Percentiles rank a stretch among this genome's conserved stretches.
These are phyloP conservation scores for Tetramorium simillimum DNA, from an alignment of 1,140 invertebrate species.

Conservation along the genomic window DNA sequence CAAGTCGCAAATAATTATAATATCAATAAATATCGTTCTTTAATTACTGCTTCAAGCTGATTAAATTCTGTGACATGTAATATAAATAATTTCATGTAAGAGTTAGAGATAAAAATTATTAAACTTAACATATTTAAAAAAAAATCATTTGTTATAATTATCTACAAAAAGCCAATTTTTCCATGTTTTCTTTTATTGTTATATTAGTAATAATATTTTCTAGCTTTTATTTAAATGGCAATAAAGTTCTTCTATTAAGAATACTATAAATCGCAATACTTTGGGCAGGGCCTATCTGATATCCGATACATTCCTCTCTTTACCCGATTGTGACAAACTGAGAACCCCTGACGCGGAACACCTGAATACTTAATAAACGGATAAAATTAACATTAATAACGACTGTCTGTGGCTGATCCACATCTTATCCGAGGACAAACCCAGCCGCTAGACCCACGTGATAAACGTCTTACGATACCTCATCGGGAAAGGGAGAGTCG, in stretches of 20 bases:
- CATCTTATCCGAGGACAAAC: constrained; percentile 83
- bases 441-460: constrained; percentile 79
- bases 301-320: constrained; percentile 8
- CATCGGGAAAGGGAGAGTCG: constrained; percentile 36
- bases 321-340: constrained; percentile 65
- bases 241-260: neutral
- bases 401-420: constrained; percentile 83
- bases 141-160: neutral
- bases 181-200: neutral
- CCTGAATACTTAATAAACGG: constrained; percentile 86
- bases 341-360: constrained; percentile 83
- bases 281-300: neutral
- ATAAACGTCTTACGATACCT: constrained; percentile 70
- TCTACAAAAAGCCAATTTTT: neutral
- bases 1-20: neutral
- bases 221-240: neutral
- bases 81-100: neutral
- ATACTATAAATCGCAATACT: neutral
- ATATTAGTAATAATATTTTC: constrained; percentile 1
- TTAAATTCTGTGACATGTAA: neutral
- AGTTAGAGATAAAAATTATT: neutral
- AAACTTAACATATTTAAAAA: neutral
- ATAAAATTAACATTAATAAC: constrained; percentile 86
- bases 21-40: neutral
- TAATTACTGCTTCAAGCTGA: neutral